Evolutionary conservation across 2,888 invertebrate genomes (phyloP), one percentile per base, ranked within the genome.

Genomic region (Nesidiocoris tenuis): DNA sequence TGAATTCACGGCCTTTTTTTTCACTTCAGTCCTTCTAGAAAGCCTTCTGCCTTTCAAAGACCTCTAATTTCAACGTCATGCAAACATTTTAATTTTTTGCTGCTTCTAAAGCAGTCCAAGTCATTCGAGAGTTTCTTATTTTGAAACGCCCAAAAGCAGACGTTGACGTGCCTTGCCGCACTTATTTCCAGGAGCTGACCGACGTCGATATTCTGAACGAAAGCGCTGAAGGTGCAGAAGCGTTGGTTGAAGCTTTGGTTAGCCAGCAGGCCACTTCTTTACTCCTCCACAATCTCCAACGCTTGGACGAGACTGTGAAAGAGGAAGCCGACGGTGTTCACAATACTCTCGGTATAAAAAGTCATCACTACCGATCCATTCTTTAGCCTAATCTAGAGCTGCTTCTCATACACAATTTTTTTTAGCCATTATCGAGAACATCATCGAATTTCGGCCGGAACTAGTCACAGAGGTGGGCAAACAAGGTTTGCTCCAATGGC

Each of bases 261-360:
- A 93, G 94, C 74, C 94, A 95, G 67, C 96, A 98, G 85, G 90
- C 95, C 7, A 90, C 96, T 65, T 93, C 96, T 0, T 85, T 96
- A 72, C 84, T 99, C 2, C 92, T 98, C 1, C 96, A 97, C 85
- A 98, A 97, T 85, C 85, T 99, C 74, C 93, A 95, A 65, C 87
- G 98, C 61, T 87, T 99, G 1, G 97, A 98, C 84, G 99, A 99
- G 83, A 87, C 87, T 71, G 90, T 95, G 1, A 94, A 95, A 81
- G 97, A 98, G 83, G 98, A 98, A 85, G 88, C 93, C 55, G 97
- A 98, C 83, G 98, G 98, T 3, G 95, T 99, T 0, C 96, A 97
- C 84, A 96, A 98, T 82, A 94, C 96, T 1, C 86, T 96, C 80
- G 88, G 93, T 92, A 83, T n/a, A n/a, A n/a, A n/a, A n/a, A n/a